Percentiles rank a stretch among this genome's conserved stretches.
Conservation (phyloP, 2,888 invertebrate species). For the Pristionchus arcanus region DNA sequence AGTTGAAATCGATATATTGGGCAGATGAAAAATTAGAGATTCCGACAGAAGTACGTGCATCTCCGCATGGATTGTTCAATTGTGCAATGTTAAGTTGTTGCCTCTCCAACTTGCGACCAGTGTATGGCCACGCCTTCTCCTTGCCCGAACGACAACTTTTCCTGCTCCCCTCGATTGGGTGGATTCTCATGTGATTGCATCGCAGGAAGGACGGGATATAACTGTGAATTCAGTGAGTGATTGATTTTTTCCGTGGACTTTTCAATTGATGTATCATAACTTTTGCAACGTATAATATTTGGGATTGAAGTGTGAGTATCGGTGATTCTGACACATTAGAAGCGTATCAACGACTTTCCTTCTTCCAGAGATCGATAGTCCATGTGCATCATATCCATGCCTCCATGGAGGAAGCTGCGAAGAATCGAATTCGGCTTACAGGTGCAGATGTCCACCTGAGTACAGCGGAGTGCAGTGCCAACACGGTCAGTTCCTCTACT, state of each 20-base stretch:
- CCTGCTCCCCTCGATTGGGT: neutral
- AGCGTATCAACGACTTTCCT: neutral
- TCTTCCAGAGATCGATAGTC: neutral
- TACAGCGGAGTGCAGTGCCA: neutral
- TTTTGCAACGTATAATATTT: neutral
- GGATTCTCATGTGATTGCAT: neutral
- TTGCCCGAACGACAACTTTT: neutral
- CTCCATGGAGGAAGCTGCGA: neutral
- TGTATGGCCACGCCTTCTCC: neutral
- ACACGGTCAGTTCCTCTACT: neutral
- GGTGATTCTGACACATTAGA: neutral
- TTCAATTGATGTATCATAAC: neutral
- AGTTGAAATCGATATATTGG: neutral
- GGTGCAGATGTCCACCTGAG: neutral
- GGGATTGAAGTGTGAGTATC: neutral
- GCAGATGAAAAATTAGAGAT: neutral
- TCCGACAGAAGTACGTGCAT: neutral
- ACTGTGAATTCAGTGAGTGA: conserved; percentile 2
- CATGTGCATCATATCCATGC: neutral
- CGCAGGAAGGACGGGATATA: neutral
- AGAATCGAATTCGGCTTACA: neutral
- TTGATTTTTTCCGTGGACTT: neutral
- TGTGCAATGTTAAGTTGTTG: neutral
- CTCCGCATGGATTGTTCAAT: neutral
- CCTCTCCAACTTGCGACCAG: neutral